These are phyloP conservation scores for Craniophora ligustri DNA, from an alignment of 2,888 invertebrate species.

Conservation along the genomic window DNA sequence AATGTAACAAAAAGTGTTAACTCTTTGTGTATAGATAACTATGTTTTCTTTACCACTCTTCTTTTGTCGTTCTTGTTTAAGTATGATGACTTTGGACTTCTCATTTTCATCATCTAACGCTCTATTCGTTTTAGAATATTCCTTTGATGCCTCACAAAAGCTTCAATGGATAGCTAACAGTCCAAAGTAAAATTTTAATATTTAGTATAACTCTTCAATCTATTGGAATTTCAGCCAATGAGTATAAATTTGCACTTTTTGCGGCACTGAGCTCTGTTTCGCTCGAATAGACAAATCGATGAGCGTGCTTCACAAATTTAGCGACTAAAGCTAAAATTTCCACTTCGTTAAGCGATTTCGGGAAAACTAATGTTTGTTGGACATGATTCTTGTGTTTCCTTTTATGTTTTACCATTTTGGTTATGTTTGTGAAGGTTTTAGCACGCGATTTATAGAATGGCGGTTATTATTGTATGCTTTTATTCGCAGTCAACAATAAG, in stretches of 20 bases:
- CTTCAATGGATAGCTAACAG: not conserved
- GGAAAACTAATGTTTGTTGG: conserved; percentile 30
- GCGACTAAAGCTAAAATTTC: conserved; percentile 32
- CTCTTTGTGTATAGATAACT: not conserved
- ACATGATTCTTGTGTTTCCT: conserved; percentile 36
- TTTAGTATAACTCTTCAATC: too few species aligned
- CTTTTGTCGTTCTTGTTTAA: not conserved
- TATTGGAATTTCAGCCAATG: not conserved
- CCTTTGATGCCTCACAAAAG: not conserved
- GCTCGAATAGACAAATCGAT: conserved; percentile 25
- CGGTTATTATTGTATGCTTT: not conserved
- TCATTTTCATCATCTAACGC: not conserved
- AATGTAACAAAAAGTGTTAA: not conserved
- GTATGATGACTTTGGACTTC: conserved; percentile 2
- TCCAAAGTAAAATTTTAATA: not conserved
- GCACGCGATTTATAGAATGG: conserved; percentile 9
- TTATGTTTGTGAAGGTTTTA: conserved; percentile 1
- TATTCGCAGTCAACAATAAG: not conserved
- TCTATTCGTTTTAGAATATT: not conserved
- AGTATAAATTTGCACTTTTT: conserved; percentile 15
- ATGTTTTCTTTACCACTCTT: conserved; percentile 8
- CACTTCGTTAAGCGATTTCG: conserved; percentile 43
- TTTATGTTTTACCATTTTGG: conserved; percentile 12
- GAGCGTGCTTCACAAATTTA: conserved; percentile 43
- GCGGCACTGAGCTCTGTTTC: conserved; percentile 23